These are phyloP conservation scores for Caloenas nicobarica DNA, from an alignment of 2,113 vertebrate genomes.

Conservation along the genomic window DNA sequence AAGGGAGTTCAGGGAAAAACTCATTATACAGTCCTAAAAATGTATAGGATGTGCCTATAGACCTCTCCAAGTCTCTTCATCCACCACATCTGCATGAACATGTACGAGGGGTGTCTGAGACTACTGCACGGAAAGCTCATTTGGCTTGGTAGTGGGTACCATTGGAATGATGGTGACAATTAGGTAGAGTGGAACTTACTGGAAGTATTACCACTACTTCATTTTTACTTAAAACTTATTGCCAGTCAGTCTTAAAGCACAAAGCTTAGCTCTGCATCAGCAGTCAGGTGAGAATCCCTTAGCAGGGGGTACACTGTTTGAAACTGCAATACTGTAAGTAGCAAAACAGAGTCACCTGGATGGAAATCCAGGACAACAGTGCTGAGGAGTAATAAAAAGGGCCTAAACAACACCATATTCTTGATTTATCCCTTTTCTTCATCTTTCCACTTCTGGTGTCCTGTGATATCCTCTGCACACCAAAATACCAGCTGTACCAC, in stretches of 20 bases:
- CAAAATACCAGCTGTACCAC: neutral
- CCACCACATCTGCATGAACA: neutral
- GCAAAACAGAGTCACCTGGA: neutral
- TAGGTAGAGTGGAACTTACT: neutral
- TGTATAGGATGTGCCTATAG: neutral
- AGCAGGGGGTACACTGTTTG: neutral
- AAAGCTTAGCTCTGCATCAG: neutral
- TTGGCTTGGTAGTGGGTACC: neutral
- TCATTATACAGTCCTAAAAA: neutral
- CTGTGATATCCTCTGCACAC: neutral
- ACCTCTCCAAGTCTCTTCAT: neutral
- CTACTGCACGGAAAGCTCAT: neutral
- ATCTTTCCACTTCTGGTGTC: neutral
- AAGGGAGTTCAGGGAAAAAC: neutral
- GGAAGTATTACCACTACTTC: neutral
- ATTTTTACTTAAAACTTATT: neutral
- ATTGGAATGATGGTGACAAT: rapidly evolving
- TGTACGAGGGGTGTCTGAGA: neutral
- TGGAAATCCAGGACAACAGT: neutral
- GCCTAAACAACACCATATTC: neutral
- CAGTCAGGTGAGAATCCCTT: neutral
- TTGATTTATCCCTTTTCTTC: neutral
- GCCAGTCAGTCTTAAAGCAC: neutral
- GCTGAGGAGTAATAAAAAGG: neutral
- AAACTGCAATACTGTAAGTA: neutral